Conservation (phyloP, 2,888 invertebrate species). For the Dascillus cervinus region DNA sequence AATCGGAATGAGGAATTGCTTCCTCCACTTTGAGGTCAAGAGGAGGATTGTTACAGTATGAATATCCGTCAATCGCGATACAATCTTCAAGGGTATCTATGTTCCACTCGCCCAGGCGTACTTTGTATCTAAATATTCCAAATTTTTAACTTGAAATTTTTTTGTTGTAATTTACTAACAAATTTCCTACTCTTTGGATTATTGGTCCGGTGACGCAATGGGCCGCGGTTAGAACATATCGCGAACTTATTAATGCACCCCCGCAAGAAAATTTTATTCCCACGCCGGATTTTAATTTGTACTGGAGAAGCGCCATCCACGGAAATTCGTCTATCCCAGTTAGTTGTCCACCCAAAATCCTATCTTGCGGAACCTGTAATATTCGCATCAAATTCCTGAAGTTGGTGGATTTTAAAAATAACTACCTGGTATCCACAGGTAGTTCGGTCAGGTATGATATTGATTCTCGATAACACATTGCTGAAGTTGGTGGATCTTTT, state of each 20-base stretch:
- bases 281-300: slow-evolving; percentile 22
- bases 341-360: slow-evolving; percentile 35
- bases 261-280: slow-evolving; percentile 39
- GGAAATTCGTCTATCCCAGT: slow-evolving; percentile 44
- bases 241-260: slow-evolving; percentile 46
- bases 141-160: slow-evolving; percentile 24
- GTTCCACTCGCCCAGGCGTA: slow-evolving; percentile 46
- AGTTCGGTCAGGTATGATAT: slow-evolving; percentile 22
- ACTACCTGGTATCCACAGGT: slow-evolving; percentile 32
- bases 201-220: slow-evolving; percentile 46
- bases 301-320: slow-evolving; percentile 43
- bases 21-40: slow-evolving; percentile 29
- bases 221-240: slow-evolving; percentile 49
- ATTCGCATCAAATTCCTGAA: too few species aligned
- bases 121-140: slow-evolving; percentile 25
- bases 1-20: slow-evolving; percentile 24
- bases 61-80: slow-evolving; percentile 20
- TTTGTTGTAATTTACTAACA: slow-evolving; percentile 40
- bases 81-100: slow-evolving; percentile 41
- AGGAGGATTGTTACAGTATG: slow-evolving; percentile 26
- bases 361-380: too few species aligned
- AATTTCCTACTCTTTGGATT: slow-evolving; percentile 31
- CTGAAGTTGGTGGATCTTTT: neutral
- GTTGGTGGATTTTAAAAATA: neutral
- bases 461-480: neutral